Base-by-base conservation (phyloP, 2,888 invertebrate species). In the Papilio gigon region DNA sequence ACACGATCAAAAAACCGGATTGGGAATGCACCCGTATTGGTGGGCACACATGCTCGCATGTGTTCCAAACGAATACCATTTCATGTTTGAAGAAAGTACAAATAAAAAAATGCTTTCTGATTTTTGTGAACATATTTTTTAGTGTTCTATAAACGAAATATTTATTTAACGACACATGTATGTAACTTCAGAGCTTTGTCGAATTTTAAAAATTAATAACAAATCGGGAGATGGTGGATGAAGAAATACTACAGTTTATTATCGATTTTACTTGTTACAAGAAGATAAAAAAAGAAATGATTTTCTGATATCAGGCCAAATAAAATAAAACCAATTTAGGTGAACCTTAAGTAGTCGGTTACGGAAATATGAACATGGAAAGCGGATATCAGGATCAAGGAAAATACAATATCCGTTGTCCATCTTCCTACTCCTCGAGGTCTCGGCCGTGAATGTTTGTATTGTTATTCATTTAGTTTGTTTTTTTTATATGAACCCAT, bases 1-100 rank as follows among this genome's bases (percentile, higher is more conserved):
- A 85, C 81, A 84, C 82, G 83, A 86, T 88, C 80, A 86, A 90
- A 90, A 89, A 88, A 86, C 84, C 82, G 84, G 83, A 79, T 83
- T 80, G 85, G 85, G 85, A 87, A 87, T 87, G 89, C 87, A 85
- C 83, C 84, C 86, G 85, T 85, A 83, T 81, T 78, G 81, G 79
- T 71, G 80, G 84, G 82, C 78, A 73, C 75, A 75, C 75, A 77
- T 76, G 75, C 71, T 76, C 73, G 74, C 64, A 66, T 70, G 69
- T 70, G 65, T 67, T 67, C 67, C 33, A 44, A 56, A 68, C 33
- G 58, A 25, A 58, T 30, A 56, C 53, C 30, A 42, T 67, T 50
- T 37, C 5, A 61, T 59, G 20, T 20, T 44, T 42, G n/a, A 65
- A 58, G 63, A 64, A 65, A 65, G 69, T 67, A 65, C 64, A 64